Evolutionary conservation across 1,140 invertebrate genomes (phyloP).

Genomic region (Cephus cinctus): DNA sequence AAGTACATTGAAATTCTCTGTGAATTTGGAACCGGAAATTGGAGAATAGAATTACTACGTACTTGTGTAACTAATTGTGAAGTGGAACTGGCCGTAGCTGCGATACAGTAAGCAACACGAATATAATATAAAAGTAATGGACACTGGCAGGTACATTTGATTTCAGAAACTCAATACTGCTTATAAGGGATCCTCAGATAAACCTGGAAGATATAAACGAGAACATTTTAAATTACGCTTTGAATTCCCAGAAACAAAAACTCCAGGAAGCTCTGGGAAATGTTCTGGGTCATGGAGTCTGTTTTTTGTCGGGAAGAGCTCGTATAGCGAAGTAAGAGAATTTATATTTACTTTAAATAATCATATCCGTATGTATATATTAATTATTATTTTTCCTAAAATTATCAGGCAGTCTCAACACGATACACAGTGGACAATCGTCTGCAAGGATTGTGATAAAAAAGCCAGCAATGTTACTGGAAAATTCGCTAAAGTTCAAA

Average conservation of each 20-base stretch:
- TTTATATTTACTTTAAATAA: slow-evolving; percentile 1
- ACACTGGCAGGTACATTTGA: not conserved
- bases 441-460: slow-evolving; percentile 41
- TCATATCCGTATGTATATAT: not conserved
- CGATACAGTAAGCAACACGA: slow-evolving; percentile 33
- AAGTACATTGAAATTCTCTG: slow-evolving; percentile 38
- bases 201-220: slow-evolving; percentile 34
- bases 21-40: slow-evolving; percentile 25
- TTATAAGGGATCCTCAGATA: slow-evolving; percentile 29
- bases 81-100: slow-evolving; percentile 30
- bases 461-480: slow-evolving; percentile 17
- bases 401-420: slow-evolving; percentile 34
- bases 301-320: slow-evolving; percentile 36
- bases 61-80: slow-evolving; percentile 23
- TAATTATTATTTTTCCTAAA: slow-evolving; percentile 19
- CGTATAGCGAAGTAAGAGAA: slow-evolving; percentile 33
- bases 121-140: slow-evolving; percentile 1
- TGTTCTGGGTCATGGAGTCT: slow-evolving; percentile 38
- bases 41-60: slow-evolving; percentile 33
- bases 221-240: slow-evolving; percentile 36
- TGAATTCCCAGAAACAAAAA: slow-evolving; percentile 23
- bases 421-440: slow-evolving; percentile 27
- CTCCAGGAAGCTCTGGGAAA: slow-evolving; percentile 36
- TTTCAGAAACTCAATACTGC: slow-evolving; percentile 29
- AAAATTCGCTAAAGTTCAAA: slow-evolving; percentile 1